These are phyloP conservation scores for Remorina albescens DNA, from an alignment of 2,797 vertebrate genomes.

Conservation along the genomic window DNA sequence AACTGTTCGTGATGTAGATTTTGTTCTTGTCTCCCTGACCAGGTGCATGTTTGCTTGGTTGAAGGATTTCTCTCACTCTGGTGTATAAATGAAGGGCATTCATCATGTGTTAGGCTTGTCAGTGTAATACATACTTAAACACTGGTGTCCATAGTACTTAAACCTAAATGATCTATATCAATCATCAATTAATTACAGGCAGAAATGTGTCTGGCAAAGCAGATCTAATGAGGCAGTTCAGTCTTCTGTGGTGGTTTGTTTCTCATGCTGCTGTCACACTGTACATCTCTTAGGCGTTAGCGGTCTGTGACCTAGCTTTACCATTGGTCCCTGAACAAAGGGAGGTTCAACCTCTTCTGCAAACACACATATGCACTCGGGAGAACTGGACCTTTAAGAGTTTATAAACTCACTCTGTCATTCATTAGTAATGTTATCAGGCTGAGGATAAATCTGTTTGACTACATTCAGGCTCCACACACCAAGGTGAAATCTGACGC, in stretches of 20 bases:
- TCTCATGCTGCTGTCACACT: slow-evolving; percentile 60
- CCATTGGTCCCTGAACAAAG: slow-evolving; percentile 38
- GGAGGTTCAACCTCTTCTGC: slow-evolving; percentile 12
- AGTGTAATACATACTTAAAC: slow-evolving; percentile 9
- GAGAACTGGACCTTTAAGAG: slow-evolving; percentile 29
- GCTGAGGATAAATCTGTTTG: slow-evolving; percentile 26
- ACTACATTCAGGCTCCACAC: slow-evolving; percentile 18
- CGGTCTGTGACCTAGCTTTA: slow-evolving; percentile 56
- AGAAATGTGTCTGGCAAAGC: slow-evolving; percentile 69
- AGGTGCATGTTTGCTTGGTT: slow-evolving; percentile 19
- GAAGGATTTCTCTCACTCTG: slow-evolving; percentile 22
- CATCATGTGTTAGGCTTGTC: slow-evolving; percentile 39
- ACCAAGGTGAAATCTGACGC: too few species aligned
- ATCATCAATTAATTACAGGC: slow-evolving; percentile 72
- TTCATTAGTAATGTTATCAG: slow-evolving; percentile 56
- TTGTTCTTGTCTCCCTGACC: slow-evolving; percentile 12
- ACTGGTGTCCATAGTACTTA: slow-evolving; percentile 49
- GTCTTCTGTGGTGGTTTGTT: slow-evolving; percentile 46
- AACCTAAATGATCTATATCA: slow-evolving; percentile 68
- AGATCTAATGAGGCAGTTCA: slow-evolving; percentile 68
- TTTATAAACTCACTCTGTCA: slow-evolving; percentile 45
- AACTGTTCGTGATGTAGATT: slow-evolving; percentile 23
- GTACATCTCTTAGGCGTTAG: slow-evolving; percentile 58
- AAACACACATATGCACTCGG: slow-evolving; percentile 18
- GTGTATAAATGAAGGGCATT: slow-evolving; percentile 51